A percentile compares a stretch with the other conserved stretches of the same genome.
These are phyloP conservation scores for Cossypha heuglini DNA, from an alignment of 2,797 vertebrate species.

Conservation along the genomic window DNA sequence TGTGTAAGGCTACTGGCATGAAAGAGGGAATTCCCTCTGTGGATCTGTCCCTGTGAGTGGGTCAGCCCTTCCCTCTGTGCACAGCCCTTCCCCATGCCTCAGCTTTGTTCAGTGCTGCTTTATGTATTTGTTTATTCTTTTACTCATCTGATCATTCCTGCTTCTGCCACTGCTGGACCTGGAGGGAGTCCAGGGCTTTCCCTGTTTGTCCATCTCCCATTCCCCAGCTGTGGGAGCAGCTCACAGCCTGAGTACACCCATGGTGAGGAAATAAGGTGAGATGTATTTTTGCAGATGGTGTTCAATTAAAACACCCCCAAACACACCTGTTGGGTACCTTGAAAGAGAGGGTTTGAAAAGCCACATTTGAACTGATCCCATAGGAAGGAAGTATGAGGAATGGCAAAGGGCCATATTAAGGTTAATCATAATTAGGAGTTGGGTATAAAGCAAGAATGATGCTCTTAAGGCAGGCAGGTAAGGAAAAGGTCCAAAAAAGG, in stretches of 20 bases:
- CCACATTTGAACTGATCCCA: not conserved
- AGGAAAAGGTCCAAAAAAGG: not conserved
- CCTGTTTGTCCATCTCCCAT: not conserved
- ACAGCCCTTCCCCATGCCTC: not conserved
- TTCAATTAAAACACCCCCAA: not conserved
- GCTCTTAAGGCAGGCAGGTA: not conserved
- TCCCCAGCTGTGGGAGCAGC: not conserved
- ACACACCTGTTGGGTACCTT: not conserved
- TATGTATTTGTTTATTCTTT: not conserved
- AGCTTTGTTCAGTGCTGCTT: not conserved
- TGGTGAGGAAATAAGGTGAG: not conserved
- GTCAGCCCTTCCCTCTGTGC: not conserved
- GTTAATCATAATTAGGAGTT: not conserved
- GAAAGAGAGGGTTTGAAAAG: not conserved
- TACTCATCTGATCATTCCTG: not conserved
- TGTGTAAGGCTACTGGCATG: not conserved
- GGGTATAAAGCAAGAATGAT: not conserved
- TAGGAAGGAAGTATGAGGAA: not conserved
- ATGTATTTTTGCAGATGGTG: not conserved
- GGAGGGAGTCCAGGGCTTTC: rapidly evolving
- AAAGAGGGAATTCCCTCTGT: not conserved
- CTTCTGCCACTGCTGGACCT: not conserved
- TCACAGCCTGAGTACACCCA: not conserved
- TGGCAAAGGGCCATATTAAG: not conserved
- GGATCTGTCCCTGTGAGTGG: not conserved